A percentile compares a stretch with the other conserved stretches of the same genome.
phyloP scores from a whole-genome alignment of 2,797 vertebrate species.

The Hybognathus amarus region DNA sequence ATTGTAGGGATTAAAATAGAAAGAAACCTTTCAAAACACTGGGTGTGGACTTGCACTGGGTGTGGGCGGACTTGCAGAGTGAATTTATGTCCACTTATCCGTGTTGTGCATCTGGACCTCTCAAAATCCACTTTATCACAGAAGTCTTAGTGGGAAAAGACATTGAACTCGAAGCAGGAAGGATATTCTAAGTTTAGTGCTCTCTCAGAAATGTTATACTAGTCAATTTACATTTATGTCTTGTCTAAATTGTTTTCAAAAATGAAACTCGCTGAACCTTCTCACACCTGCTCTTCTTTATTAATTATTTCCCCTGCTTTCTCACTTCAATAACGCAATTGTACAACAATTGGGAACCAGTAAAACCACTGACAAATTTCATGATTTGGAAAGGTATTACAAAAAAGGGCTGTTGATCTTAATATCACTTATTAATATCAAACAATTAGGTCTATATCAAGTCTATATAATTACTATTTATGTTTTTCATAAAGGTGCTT shows the following conservation, averaged over 20 bases:
- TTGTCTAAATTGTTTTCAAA: not conserved
- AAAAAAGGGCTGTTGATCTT: not conserved
- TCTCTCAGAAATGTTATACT: not conserved
- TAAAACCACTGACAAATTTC: not conserved
- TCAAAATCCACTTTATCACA: not conserved
- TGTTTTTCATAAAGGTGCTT: not conserved
- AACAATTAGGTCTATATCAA: not conserved
- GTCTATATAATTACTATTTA: not conserved
- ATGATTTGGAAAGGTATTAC: not conserved
- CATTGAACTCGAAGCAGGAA: not conserved
- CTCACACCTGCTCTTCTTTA: not conserved
- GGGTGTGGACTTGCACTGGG: not conserved
- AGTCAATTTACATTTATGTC: not conserved
- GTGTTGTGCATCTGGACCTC: not conserved
- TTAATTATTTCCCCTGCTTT: not conserved
- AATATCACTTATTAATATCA: not conserved
- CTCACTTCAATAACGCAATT: not conserved
- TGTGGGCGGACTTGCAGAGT: too few species aligned
- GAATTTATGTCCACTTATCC: not conserved
- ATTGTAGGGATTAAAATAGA: not conserved
- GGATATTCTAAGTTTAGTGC: conserved; percentile 2
- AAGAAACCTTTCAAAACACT: not conserved
- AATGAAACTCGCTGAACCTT: not conserved
- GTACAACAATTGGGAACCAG: not conserved
- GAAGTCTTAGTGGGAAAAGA: not conserved